Evolutionary conservation across 1,140 invertebrate genomes (phyloP), one percentile per base, ranked within the genome.

Genomic region (Aphelenchoides fujianensis): DNA sequence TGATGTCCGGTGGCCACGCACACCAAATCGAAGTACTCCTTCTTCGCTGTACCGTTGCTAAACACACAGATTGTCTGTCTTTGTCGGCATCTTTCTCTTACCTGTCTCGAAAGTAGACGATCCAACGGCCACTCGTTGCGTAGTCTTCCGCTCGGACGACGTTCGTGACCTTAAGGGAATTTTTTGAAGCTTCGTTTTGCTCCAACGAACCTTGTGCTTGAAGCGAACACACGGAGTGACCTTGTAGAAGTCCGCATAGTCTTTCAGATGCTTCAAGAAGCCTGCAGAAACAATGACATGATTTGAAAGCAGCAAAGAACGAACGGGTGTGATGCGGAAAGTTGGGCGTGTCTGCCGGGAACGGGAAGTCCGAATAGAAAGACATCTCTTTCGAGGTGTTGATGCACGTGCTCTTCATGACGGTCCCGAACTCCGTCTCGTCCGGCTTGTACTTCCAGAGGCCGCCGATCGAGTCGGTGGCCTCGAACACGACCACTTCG

Each of bases 361-460:
- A 84, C 1, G 86, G 86, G 69, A 84, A 88, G 74, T 88, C 86
- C 62, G 84, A 85, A 78, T 82, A 88, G 0, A 82, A 78, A 75
- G 85, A 86, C 79, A 88, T 83, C 74, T 87, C 87, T 72, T 88
- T 88, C 68, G 84, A 86, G 0, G 86, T 85, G 73, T 88, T 87
- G 66, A 86, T 84, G 2, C 87, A 77, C 1, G 85, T 86, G 7
- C 79, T 79, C 48, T 82, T 82, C 81, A 85, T 83, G 0, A 86
- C 85, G 0, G 84, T 85, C 0, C 77, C n/a, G 27, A 66, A 69
- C 64, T 69, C 61, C 30, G 68, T 69, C 28, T 77, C 72, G 2
- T 73, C 68, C 30, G 23, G n/a, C 31, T 73, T 72, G 59, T 81
- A 83, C 35, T 70, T 72, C 85, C 83, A 84, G n/a, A 84, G 55